Base-by-base conservation (phyloP, 2,797 vertebrate species). In the Argyrosomus regius region DNA sequence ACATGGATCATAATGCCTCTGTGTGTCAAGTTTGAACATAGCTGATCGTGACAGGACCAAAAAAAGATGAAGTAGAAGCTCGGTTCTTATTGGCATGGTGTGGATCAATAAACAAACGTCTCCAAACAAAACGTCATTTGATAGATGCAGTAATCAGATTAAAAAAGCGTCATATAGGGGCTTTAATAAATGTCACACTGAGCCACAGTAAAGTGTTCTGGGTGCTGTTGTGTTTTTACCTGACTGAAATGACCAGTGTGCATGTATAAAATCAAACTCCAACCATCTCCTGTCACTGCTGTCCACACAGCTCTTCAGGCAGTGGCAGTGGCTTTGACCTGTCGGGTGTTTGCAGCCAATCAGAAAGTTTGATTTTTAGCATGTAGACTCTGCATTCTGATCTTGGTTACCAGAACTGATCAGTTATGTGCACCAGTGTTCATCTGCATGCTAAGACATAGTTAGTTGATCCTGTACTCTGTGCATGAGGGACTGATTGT, bases 391-490 rank as follows among this genome's bases (percentile, higher is more conserved):
- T 53, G 53, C 6, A 12, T 57, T 58, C 50, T 63, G 52, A 35
- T 61, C 31, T 46, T 58, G 16, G 43, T 80, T 53, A 8, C 22
- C 8, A 13, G 11, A 5, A 60, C 5, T 31, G 20, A 56, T 24
- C 48, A 7, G 22, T 48, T 16, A 7, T 53, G 54, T 75, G 35
- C 71, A 65, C 78, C 69, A 49, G 67, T 87, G 71, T 80, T 71
- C 61, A 75, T 75, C 46, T 88, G 89, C 89, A 90, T 88, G 87
- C 81, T 62, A 18, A 79, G 65, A 62, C 52, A 66, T 75, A 75
- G 50, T n/a, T 77, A 80, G 65, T 31, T 79, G 22, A 72, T 69
- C 53, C 72, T 78, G 63, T 80, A 53, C 5, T 26, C 45, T 72
- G 72, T 60, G 76, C 84, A 78, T 83, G 82, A 75, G 74, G 81